These are phyloP conservation scores for Brachyptera risi DNA, from an alignment of 2,888 invertebrate genomes.

Conservation along the genomic window DNA sequence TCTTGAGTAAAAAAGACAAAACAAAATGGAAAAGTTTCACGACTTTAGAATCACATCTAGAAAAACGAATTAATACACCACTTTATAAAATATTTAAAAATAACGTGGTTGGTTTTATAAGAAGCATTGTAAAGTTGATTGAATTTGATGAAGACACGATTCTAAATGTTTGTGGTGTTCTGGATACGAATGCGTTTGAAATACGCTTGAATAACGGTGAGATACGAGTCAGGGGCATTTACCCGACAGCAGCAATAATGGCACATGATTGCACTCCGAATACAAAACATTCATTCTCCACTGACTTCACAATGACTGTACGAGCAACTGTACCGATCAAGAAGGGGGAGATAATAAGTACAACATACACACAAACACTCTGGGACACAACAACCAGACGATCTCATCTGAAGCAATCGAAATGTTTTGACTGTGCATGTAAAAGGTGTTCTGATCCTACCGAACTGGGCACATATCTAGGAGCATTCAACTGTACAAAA, in stretches of 20 bases:
- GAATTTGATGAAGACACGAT: slow-evolving; percentile 50
- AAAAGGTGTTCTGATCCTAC: slow-evolving; percentile 63
- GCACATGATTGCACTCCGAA: slow-evolving; percentile 70
- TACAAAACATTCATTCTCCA: slow-evolving; percentile 61
- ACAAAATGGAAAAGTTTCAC: slow-evolving; percentile 52
- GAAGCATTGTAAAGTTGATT: slow-evolving; percentile 34
- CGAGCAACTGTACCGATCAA: slow-evolving; percentile 61
- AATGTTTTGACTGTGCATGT: slow-evolving; percentile 67
- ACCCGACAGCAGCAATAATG: slow-evolving; percentile 62
- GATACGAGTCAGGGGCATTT: slow-evolving; percentile 58
- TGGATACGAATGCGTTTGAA: slow-evolving; percentile 69
- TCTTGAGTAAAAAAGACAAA: slow-evolving; percentile 55
- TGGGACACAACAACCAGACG: slow-evolving; percentile 65
- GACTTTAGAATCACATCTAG: slow-evolving; percentile 57
- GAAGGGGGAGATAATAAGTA: slow-evolving; percentile 62
- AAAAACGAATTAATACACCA: slow-evolving; percentile 56
- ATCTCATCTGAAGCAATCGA: slow-evolving; percentile 55
- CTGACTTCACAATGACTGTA: slow-evolving; percentile 55
- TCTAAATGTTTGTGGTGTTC: slow-evolving; percentile 54
- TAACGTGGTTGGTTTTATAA: slow-evolving; percentile 59
- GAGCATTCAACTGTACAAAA: slow-evolving; percentile 60
- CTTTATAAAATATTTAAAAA: slow-evolving; percentile 57
- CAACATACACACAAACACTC: slow-evolving; percentile 66
- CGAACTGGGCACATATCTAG: slow-evolving; percentile 60
- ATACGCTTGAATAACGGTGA: slow-evolving; percentile 50